phyloP scores from a whole-genome alignment of 2,888 invertebrate genomes.

The Phyto melanocephala region DNA sequence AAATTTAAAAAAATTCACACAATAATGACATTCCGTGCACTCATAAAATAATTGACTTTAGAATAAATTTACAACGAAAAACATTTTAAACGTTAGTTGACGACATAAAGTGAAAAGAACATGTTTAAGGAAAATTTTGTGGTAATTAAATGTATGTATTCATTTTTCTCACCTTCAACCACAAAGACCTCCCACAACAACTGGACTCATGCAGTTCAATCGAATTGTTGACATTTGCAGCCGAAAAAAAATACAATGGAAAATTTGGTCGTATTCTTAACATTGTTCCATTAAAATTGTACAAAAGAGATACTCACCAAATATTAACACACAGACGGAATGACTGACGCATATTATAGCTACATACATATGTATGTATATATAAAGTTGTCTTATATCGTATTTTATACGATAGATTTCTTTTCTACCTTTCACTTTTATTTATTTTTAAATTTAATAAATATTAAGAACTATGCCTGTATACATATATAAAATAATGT shows the following conservation, averaged over 20 bases:
- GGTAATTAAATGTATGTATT: background rate
- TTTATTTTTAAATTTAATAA: too few relatives aligned
- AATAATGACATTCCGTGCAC: background rate
- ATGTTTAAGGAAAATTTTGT: background rate
- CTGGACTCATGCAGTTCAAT: slow-evolving; percentile 5
- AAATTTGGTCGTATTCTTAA: background rate
- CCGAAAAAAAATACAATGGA: background rate
- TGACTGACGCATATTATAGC: background rate
- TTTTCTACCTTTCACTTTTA: background rate
- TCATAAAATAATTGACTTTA: background rate
- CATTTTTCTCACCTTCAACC: background rate
- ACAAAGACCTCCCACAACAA: slow-evolving; percentile 1
- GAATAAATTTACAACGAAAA: background rate
- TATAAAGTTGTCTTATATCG: background rate
- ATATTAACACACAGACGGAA: background rate
- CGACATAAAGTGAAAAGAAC: background rate
- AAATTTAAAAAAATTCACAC: too few relatives aligned
- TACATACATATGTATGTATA: too few relatives aligned
- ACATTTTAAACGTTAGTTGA: background rate
- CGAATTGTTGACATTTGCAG: slow-evolving; percentile 8
- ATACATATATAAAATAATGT: background rate
- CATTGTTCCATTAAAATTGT: background rate
- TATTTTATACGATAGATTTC: background rate
- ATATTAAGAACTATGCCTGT: too few relatives aligned
- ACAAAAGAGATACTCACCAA: background rate